Base-by-base conservation (phyloP, 1,140 invertebrate genomes). In the Antheraea mylitta region DNA sequence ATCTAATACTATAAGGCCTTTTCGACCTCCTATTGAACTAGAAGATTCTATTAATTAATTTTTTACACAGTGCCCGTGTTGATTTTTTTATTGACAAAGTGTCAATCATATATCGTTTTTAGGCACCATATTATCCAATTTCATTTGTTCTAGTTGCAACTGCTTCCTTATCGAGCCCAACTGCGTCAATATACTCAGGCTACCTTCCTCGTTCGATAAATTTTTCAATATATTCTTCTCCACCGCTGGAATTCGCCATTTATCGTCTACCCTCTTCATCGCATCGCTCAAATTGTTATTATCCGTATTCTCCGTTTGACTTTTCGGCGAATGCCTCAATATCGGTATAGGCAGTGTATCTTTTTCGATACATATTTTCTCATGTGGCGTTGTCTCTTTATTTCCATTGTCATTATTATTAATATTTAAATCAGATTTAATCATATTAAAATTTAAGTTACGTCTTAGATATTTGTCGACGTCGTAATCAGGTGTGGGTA, bases 121-220 rank as follows among this genome's bases (percentile, higher is more conserved):
- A 3, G 69, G 64, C 58, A 82, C 30, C 82, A 89, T 83, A 66
- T 83, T 86, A 68, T 94, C 93, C 67, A 94, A 83, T 71, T 92
- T 92, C 64, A 94, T 72, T 75, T 94, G 94, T 71, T 94, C 93
- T 58, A 94, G 81, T 70, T 94, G 93, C 68, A 94, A 73, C 68
- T 94, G 93, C 68, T 93, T 80, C 60, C 94, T 71, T 65, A 94
- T 94, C n/a, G 93, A 93, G 7, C 93, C 94, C 16, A 94, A 75
- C 76, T 94, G 93, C 7, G 93, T 94, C 67, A 94, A 81, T 70
- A 94, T 93, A 79, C 91, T 92, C 10, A 92, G 76, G 69, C 86
- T 92, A 11, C 92, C 92, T 18, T 92, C 91, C 8, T 92, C 91
- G 18, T 85, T 85, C 0, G 88, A 84, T 19, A 91, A 75, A 71